A percentile compares a stretch with the other conserved stretches of the same genome.
Conservation (phyloP, 2,888 invertebrate genomes). For the Beris chalybata region DNA sequence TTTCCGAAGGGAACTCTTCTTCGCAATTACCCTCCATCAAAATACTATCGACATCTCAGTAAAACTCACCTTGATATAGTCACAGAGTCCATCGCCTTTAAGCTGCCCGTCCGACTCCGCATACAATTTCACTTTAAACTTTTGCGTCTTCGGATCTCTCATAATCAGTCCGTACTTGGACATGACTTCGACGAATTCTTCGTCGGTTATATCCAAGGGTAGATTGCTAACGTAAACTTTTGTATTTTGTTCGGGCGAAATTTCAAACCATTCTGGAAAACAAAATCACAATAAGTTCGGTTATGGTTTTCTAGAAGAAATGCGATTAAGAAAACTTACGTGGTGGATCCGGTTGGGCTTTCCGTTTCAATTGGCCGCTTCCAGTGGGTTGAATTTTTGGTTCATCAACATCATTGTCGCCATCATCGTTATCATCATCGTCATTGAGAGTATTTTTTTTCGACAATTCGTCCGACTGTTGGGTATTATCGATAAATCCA, state of each 20-base stretch:
- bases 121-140: constrained; percentile 91
- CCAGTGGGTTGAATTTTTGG: constrained; percentile 27
- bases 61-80: constrained; percentile 82
- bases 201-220: constrained; percentile 84
- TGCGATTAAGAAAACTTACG: constrained; percentile 45
- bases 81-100: constrained; percentile 96
- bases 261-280: constrained; percentile 84
- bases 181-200: constrained; percentile 90
- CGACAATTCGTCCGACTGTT: constrained; percentile 45
- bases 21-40: neutral
- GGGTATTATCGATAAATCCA: constrained; percentile 73
- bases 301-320: neutral
- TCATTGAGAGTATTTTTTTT: constrained; percentile 35
- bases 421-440: constrained; percentile 42
- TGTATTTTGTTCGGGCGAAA: constrained; percentile 84
- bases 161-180: constrained; percentile 95
- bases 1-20: neutral
- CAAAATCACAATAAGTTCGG: neutral
- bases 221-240: constrained; percentile 95
- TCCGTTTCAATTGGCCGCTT: constrained; percentile 53
- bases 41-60: neutral
- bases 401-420: constrained; percentile 38
- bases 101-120: constrained; percentile 75
- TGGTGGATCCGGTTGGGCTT: constrained; percentile 59
- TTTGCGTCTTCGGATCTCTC: constrained; percentile 76